Base-by-base conservation (phyloP, 1,140 invertebrate species). In the Pomphorhynchus laevis region DNA sequence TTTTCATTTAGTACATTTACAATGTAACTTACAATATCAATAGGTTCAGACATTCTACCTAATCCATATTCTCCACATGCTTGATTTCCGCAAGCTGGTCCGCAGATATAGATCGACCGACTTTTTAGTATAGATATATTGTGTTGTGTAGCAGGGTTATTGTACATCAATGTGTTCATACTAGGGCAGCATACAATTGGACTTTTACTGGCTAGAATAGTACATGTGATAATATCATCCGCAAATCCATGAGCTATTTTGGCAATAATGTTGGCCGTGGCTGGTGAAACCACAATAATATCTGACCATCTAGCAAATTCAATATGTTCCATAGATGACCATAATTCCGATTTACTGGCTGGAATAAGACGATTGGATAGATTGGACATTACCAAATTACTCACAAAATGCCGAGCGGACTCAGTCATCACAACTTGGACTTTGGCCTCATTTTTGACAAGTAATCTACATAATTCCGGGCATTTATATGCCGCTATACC, bases 41-140 rank as follows among this genome's bases (percentile, higher is more conserved):
- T 20, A 16, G 35, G 35, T 37, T 37, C 35, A 20, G 35, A 12
- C 35, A 37, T 37, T 17, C 35, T 16, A n/a, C 35, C 35, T 12
- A n/a, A 16, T 16, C 35, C 35, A 21, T 17, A 20, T 14, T 17
- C 16, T 17, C 35, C 35, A 20, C 35, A 17, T 16, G 35, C 35
- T 21, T 18, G 14, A 14, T 17, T n/a, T 14, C 35, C 35, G 16
- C 21, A 14, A n/a, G 17, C 14, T 14, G 35, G 35, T n/a, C 12
- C 14, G n/a, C 17, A 18, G 14, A 14, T n/a, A 16, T 3, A n/a
- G 20, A 17, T 21, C n/a, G 16, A 16, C 16, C n/a, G n/a, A 17
- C 20, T 17, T 17, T 21, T 17, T 21, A 37, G 20, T n/a, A 16
- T n/a, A 37, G 16, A 16, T 3, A 21, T 21, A 12, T 37, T 37